phyloP scores from a whole-genome alignment of 2,888 invertebrate genomes.

The Caenorhabditis sp. region DNA sequence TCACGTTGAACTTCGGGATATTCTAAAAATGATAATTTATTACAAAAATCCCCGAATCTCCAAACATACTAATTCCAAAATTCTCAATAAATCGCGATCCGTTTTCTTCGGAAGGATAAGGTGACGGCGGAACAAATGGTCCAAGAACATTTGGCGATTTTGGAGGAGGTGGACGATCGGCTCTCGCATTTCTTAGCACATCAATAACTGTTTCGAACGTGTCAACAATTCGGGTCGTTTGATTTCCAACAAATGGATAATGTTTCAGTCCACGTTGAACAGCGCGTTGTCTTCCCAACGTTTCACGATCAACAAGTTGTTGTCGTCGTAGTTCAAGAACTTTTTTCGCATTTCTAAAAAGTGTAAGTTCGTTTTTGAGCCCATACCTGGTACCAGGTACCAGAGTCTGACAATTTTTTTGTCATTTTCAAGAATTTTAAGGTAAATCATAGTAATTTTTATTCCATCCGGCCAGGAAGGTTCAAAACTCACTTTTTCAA shows the following conservation, averaged over 20 bases:
- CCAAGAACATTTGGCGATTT: background rate
- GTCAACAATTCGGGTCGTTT: background rate
- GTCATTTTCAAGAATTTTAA: no score
- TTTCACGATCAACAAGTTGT: background rate
- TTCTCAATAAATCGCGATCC: background rate
- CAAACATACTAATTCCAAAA: background rate
- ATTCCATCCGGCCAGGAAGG: no score
- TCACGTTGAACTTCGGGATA: background rate
- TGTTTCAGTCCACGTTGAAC: conserved; percentile 2
- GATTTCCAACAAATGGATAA: conserved; percentile 4
- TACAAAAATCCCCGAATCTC: background rate
- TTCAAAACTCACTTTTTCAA: conserved; percentile 12
- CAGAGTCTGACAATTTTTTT: no score
- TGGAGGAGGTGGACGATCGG: background rate
- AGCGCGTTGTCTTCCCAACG: background rate
- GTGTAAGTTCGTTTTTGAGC: background rate
- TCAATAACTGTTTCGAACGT: background rate
- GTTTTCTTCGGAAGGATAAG: background rate
- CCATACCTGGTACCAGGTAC: no score
- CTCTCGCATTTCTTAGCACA: background rate
- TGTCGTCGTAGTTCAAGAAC: background rate
- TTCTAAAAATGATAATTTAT: background rate
- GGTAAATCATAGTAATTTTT: no score
- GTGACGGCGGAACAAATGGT: background rate
- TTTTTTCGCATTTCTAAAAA: conserved; percentile 2